A percentile compares a stretch with the other conserved stretches of the same genome.
phyloP scores from a whole-genome alignment of 2,797 vertebrate species.

The Lagocephalus sceleratus region DNA sequence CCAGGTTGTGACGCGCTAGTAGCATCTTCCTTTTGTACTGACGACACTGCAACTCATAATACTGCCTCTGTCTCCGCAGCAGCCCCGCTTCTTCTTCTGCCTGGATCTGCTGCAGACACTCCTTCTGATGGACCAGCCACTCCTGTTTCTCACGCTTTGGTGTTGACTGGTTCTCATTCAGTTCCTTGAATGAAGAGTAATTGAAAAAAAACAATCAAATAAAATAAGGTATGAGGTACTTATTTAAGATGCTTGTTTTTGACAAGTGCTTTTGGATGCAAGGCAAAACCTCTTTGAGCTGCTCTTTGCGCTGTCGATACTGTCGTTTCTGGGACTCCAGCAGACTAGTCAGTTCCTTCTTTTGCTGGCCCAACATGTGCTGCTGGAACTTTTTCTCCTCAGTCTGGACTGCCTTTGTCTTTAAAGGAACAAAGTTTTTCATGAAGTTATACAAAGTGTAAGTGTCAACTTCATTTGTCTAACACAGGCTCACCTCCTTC shows the following conservation, averaged over 20 bases:
- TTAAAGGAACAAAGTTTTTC: no score
- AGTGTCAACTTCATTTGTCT: neutral
- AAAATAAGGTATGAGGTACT: no score
- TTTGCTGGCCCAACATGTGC: conserved; percentile 89
- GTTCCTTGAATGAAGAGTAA: conserved; percentile 71
- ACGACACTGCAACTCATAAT: conserved; percentile 89
- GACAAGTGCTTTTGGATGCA: neutral
- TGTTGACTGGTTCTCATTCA: conserved; percentile 92
- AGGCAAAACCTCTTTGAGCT: conserved; percentile 85
- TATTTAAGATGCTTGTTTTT: no score
- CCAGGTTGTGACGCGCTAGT: conserved; percentile 86
- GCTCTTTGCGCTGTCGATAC: conserved; percentile 90
- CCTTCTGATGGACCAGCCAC: conserved; percentile 91
- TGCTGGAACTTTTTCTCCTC: conserved; percentile 95
- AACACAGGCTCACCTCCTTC: conserved; percentile 79
- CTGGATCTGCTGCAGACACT: conserved; percentile 89
- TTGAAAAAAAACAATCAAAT: no score
- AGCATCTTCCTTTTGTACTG: conserved; percentile 95
- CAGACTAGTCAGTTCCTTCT: conserved; percentile 86
- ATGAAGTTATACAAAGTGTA: no score
- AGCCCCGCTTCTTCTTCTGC: conserved; percentile 88
- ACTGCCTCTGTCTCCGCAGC: conserved; percentile 87
- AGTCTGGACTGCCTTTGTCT: conserved; percentile 78
- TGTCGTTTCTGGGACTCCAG: conserved; percentile 89
- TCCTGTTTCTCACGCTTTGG: conserved; percentile 93